Conservation (phyloP, 2,888 invertebrate genomes). For the Liodrosophila aerea region DNA sequence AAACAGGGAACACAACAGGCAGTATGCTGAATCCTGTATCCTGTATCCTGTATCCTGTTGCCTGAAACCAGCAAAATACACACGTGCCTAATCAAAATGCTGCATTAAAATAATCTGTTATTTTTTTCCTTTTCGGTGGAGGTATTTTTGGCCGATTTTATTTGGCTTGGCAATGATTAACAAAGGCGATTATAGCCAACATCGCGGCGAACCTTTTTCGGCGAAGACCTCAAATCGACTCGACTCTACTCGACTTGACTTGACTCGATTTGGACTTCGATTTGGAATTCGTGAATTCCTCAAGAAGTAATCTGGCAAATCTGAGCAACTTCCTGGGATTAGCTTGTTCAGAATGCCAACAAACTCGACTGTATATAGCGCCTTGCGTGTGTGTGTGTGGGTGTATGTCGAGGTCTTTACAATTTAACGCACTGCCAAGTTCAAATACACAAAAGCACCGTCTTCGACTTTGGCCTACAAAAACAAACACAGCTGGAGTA, state of each 20-base stretch:
- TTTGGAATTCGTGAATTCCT: conserved; percentile 17
- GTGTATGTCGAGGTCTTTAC: conserved; percentile 61
- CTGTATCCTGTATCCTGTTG: background rate
- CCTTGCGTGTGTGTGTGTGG: conserved; percentile 23
- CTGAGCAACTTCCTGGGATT: conserved; percentile 71
- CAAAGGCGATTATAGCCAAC: conserved; percentile 32
- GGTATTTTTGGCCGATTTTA: conserved; percentile 52
- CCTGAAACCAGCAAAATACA: conserved; percentile 20
- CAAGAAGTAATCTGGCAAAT: conserved; percentile 62
- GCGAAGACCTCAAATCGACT: too few relatives aligned
- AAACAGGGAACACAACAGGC: conserved; percentile 23
- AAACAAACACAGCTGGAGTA: conserved; percentile 28
- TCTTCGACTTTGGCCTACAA: conserved; percentile 47
- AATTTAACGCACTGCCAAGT: conserved; percentile 75
- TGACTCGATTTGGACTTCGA: conserved; percentile 13
- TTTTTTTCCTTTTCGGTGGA: conserved; percentile 27
- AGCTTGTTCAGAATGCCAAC: conserved; percentile 53
- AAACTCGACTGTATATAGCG: conserved; percentile 6
- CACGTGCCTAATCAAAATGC: conserved; percentile 75
- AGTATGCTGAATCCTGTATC: background rate
- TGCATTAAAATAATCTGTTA: conserved; percentile 64
- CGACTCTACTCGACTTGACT: background rate
- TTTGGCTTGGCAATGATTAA: conserved; percentile 48
- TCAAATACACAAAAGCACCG: conserved; percentile 72
- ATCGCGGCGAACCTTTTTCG: background rate